Evolutionary conservation across 2,113 vertebrate genomes (phyloP).

Genomic region (Eudyptes chrysolophus): DNA sequence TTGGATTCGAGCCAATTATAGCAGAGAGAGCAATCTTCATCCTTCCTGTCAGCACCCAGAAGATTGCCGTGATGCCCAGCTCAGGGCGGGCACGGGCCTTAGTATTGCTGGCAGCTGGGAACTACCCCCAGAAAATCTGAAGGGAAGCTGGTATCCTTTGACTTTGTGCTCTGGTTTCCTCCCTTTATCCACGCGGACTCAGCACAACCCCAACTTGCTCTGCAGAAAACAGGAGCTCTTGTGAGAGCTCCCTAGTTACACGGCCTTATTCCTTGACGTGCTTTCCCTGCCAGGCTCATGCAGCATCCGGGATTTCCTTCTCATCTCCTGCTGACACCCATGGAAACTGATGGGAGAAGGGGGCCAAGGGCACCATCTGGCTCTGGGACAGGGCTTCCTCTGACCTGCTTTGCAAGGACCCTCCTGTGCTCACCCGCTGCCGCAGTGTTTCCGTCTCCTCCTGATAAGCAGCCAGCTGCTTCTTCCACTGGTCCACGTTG

Average conservation of each 20-base stretch:
- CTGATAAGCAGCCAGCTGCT: constrained; percentile 90
- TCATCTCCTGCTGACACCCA: neutral
- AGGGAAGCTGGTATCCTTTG: neutral
- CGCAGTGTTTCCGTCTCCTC: constrained; percentile 88
- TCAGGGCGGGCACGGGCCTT: rapidly evolving
- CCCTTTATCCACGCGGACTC: neutral
- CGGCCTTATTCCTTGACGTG: neutral
- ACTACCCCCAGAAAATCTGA: neutral
- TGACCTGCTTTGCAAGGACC: neutral
- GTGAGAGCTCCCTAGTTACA: neutral
- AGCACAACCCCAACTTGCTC: neutral
- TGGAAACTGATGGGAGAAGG: neutral
- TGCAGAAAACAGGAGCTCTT: neutral
- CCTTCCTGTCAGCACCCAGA: neutral
- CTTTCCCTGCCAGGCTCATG: neutral
- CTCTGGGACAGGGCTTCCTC: neutral
- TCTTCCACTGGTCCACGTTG: constrained; percentile 94
- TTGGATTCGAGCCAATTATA: neutral
- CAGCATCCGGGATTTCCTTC: neutral
- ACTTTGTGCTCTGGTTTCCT: neutral
- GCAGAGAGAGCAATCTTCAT: neutral
- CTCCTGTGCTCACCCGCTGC: constrained; percentile 78
- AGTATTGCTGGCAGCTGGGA: neutral
- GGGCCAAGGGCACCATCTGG: neutral
- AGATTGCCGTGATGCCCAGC: neutral